Evolutionary conservation across 1,140 invertebrate genomes (phyloP).

Genomic region (Aphelenchoides fujianensis): DNA sequence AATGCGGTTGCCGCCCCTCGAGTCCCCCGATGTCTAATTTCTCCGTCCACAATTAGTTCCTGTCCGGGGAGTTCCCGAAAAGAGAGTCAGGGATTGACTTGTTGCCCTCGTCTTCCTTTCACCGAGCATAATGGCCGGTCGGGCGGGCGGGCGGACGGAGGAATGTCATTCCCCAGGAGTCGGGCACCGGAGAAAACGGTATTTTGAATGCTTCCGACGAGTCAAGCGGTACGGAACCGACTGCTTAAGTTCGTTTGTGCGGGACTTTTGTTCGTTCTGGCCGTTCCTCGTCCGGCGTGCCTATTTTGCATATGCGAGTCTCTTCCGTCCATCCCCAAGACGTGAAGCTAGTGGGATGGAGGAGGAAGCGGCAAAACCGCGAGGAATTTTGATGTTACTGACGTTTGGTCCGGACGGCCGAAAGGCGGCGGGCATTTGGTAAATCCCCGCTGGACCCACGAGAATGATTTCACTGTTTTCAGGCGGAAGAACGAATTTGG

Average conservation of each 20-base stretch:
- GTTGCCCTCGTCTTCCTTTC: background rate
- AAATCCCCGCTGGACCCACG: background rate
- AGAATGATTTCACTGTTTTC: conserved; percentile 3
- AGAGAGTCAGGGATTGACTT: background rate
- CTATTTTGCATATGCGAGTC: too few species aligned
- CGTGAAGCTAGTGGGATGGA: background rate
- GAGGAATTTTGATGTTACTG: conserved; percentile 1
- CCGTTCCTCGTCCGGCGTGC: too few species aligned
- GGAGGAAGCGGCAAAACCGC: background rate
- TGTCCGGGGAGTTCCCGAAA: background rate
- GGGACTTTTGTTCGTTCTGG: too few species aligned
- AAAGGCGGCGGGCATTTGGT: background rate
- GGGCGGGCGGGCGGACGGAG: too few species aligned
- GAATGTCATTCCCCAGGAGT: too few species aligned
- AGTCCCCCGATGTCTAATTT: background rate
- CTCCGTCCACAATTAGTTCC: background rate
- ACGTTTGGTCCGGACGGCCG: conserved; percentile 1
- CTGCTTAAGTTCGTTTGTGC: too few species aligned
- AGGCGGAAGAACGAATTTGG: conserved; percentile 2
- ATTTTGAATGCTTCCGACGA: too few species aligned
- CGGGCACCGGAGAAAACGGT: too few species aligned
- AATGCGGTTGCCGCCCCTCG: background rate
- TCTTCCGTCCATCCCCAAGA: background rate
- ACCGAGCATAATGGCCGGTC: too few species aligned
- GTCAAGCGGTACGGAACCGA: too few species aligned